Evolutionary conservation across 2,797 vertebrate genomes (phyloP).

Genomic region (Sebastes taczanowskii): DNA sequence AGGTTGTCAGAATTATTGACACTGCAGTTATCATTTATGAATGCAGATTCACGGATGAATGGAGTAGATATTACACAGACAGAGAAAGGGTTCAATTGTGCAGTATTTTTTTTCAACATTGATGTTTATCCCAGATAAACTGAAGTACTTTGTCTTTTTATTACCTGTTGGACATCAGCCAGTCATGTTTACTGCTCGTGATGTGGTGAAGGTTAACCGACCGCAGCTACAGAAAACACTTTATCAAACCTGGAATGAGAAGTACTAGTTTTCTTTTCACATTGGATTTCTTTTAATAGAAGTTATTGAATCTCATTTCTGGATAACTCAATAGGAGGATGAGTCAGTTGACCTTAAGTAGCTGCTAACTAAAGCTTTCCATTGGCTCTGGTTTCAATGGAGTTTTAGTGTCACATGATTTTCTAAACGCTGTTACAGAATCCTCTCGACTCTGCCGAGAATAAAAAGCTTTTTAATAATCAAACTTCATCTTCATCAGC

Average conservation of each 20-base stretch:
- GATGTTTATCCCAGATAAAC: conserved; percentile 8
- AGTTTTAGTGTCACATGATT: not conserved
- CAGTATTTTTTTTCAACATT: not conserved
- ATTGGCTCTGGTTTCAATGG: not conserved
- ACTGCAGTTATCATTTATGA: conserved; percentile 52
- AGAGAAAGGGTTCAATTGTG: not conserved
- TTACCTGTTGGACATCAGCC: conserved; percentile 18
- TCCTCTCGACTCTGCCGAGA: not conserved
- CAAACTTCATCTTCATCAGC: not conserved
- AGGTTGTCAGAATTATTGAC: conserved; percentile 45
- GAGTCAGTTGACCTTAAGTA: not conserved
- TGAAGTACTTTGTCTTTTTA: conserved; percentile 1
- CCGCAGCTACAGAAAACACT: not conserved
- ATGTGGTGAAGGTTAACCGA: not conserved
- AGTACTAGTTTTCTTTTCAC: not conserved
- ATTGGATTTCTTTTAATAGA: not conserved
- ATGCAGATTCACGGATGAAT: conserved; percentile 11
- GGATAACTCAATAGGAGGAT: not conserved
- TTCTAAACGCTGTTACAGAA: not conserved
- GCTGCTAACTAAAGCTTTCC: not conserved
- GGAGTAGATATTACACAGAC: not conserved
- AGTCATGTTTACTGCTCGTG: not conserved
- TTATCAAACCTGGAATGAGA: not conserved
- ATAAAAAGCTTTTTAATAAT: not conserved
- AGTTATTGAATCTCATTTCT: not conserved